Percentiles rank a stretch among this genome's conserved stretches.
Conservation (phyloP, 2,113 vertebrate species). For the Macrotis lagotis region DNA sequence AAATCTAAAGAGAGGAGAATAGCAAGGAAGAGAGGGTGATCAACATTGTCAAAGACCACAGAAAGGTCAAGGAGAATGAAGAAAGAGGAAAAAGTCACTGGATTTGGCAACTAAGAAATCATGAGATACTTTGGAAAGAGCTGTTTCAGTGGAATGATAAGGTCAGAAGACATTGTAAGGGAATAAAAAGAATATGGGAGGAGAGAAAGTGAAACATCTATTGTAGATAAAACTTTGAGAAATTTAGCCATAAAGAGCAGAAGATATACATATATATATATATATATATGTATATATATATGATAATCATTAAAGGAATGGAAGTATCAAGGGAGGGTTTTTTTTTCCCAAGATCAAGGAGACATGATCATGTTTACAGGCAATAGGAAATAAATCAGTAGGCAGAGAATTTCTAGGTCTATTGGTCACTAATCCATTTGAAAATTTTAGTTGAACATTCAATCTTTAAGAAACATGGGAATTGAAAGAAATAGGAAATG, state of each 20-base stretch:
- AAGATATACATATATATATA: too few species aligned
- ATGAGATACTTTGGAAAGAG: neutral
- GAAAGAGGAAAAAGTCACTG: neutral
- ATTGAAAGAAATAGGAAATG: neutral
- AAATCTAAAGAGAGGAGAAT: neutral
- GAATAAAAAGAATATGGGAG: too few species aligned
- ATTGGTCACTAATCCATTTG: neutral
- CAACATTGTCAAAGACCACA: neutral
- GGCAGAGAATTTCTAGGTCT: too few species aligned
- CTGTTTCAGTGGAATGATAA: neutral
- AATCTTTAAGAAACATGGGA: neutral
- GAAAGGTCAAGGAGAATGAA: neutral
- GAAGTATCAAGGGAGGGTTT: neutral
- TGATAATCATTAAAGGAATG: neutral
- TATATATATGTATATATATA: too few species aligned
- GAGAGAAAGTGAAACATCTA: neutral
- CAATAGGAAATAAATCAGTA: neutral
- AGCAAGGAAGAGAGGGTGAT: neutral
- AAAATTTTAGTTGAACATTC: neutral
- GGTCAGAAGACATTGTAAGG: neutral
- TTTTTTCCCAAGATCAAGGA: neutral
- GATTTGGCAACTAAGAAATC: neutral
- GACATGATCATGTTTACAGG: too few species aligned
- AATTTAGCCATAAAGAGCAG: neutral
- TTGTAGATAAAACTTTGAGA: neutral